Conservation (phyloP, 30 jellyfish, hydroid and myxozoan genomes). For the Aurelia aurita complex sp. Pacific region DNA sequence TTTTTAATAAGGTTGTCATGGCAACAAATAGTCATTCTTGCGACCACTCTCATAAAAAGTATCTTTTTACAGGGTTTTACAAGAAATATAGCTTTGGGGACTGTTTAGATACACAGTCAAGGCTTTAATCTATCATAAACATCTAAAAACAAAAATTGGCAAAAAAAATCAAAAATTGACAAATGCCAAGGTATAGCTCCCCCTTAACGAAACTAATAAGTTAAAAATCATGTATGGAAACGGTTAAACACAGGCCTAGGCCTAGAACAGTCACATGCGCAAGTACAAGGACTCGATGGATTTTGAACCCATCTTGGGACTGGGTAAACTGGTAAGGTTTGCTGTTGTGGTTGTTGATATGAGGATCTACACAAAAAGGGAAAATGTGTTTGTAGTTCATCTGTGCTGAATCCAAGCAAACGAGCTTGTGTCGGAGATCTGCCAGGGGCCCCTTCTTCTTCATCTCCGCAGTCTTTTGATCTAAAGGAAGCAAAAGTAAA, state of each 20-base stretch:
- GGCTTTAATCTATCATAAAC: too few species aligned
- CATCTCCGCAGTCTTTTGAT: constrained; percentile 50
- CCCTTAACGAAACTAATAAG: too few species aligned
- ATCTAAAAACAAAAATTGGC: too few species aligned
- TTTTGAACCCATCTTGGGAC: constrained; percentile 67
- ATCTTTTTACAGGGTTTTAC: too few species aligned
- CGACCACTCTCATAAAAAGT: too few species aligned
- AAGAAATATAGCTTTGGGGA: too few species aligned
- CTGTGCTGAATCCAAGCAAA: constrained; percentile 59
- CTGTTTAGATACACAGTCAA: too few species aligned
- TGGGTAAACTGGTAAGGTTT: constrained; percentile 44
- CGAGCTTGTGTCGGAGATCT: constrained; percentile 43
- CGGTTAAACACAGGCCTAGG: constrained; percentile 25
- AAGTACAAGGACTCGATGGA: constrained; percentile 47
- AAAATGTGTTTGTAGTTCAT: constrained; percentile 68
- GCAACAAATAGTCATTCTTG: too few species aligned
- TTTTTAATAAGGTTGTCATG: too few species aligned
- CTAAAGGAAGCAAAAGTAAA: constrained; percentile 10
- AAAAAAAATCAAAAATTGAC: too few species aligned
- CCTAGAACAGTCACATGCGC: constrained; percentile 46
- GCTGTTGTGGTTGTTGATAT: constrained; percentile 23
- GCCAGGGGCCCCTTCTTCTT: constrained; percentile 36
- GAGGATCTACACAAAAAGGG: constrained; percentile 71
- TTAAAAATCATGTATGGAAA: not conserved
- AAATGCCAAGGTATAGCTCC: too few species aligned